Conservation (phyloP, 1,140 invertebrate genomes). For the Macrotrachela quadricornifera region DNA sequence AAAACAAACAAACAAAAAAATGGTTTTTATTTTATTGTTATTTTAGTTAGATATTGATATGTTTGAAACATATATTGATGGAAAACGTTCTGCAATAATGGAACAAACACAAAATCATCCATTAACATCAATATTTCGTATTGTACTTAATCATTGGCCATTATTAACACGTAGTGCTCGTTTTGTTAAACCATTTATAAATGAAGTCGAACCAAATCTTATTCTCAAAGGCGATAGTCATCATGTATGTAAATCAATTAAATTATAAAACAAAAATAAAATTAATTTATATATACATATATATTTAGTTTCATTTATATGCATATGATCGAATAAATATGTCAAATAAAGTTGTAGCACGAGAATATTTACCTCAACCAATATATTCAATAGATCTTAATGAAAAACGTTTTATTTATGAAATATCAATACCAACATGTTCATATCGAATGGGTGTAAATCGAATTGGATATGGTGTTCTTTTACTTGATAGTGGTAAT, state of each 20-base stretch:
- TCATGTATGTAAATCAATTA: background rate
- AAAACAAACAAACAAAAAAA: too few relatives aligned
- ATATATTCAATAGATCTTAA: constrained; percentile 15
- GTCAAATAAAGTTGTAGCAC: constrained; percentile 15
- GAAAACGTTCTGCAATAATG: too few relatives aligned
- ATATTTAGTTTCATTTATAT: constrained; percentile 50
- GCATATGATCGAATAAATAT: constrained; percentile 64
- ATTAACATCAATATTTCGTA: too few relatives aligned
- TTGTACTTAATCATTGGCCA: constrained; percentile 35
- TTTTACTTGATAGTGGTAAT: constrained; percentile 25
- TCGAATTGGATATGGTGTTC: constrained; percentile 60
- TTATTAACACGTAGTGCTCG: constrained; percentile 27
- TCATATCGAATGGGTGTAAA: constrained; percentile 74
- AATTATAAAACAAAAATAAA: background rate
- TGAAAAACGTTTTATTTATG: constrained; percentile 32
- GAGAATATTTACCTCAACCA: constrained; percentile 7
- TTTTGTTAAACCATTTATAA: background rate
- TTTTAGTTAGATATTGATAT: too few relatives aligned
- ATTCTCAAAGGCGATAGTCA: constrained; percentile 7
- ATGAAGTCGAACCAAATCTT: background rate
- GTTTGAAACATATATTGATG: too few relatives aligned
- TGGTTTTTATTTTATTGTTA: too few relatives aligned
- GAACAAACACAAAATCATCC: too few relatives aligned
- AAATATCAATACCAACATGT: constrained; percentile 70
- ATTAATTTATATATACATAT: background rate